phyloP scores from a whole-genome alignment of 2,113 vertebrate species.

The Oryctolagus cuniculus region DNA sequence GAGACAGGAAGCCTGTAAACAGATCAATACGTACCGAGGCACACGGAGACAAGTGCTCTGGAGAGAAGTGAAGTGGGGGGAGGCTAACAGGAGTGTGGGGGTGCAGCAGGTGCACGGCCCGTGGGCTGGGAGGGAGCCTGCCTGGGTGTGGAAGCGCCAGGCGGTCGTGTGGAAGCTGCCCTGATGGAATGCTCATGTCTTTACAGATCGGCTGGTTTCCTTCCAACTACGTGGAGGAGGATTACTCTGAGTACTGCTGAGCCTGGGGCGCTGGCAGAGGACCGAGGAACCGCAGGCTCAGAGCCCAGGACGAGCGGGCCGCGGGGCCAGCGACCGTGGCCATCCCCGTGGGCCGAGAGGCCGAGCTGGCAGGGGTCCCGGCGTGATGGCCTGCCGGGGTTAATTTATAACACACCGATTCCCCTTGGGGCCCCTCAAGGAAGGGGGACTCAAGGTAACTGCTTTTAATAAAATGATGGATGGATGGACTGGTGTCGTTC shows the following conservation, averaged over 20 bases:
- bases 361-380: not conserved
- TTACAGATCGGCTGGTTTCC: conserved; percentile 95
- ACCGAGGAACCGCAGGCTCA: not conserved
- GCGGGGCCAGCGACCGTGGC: not conserved
- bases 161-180: rapidly evolving
- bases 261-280: not conserved
- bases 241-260: conserved; percentile 97
- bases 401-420: conserved; percentile 76
- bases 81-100: too few relatives aligned
- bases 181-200: not conserved
- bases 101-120: not conserved
- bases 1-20: not conserved
- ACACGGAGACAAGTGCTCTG: not conserved
- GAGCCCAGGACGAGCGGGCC: not conserved
- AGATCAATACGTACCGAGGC: not conserved
- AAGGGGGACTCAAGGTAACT: not conserved
- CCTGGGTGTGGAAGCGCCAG: not conserved
- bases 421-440: not conserved
- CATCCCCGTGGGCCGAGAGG: rapidly evolving
- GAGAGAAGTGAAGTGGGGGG: not conserved
- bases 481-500: not conserved
- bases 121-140: not conserved
- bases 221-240: conserved; percentile 97
- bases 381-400: not conserved
- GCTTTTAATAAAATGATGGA: conserved; percentile 77